phyloP scores from a whole-genome alignment of 2,888 invertebrate species.

The Drosophila anomalipes region DNA sequence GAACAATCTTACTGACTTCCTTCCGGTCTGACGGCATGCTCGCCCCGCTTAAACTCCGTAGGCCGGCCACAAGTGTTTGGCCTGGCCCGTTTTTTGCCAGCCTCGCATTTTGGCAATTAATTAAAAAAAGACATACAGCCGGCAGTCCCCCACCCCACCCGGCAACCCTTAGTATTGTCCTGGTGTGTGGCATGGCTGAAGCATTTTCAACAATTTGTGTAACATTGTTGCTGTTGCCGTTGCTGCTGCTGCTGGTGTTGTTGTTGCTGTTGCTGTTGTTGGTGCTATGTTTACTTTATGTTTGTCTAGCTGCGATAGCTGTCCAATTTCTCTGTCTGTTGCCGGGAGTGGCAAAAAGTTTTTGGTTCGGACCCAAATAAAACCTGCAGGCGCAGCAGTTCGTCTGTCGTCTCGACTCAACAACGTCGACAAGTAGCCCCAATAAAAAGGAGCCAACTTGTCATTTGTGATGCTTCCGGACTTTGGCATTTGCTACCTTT shows the following conservation, averaged over 20 bases:
- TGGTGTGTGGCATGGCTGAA: constrained; percentile 45
- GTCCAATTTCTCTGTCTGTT: constrained; percentile 66
- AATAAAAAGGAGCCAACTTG: constrained; percentile 53
- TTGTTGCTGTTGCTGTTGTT: constrained; percentile 1
- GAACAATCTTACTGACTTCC: constrained; percentile 79
- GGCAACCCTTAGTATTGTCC: constrained; percentile 11
- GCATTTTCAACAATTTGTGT: constrained; percentile 76
- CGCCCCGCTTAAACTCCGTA: constrained; percentile 8
- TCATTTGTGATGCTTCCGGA: constrained; percentile 42
- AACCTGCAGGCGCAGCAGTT: constrained; percentile 74
- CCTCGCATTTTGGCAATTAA: constrained; percentile 80
- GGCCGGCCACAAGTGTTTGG: constrained; percentile 74
- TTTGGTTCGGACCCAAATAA: constrained; percentile 60
- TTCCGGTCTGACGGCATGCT: constrained; percentile 61
- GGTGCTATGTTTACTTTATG: constrained; percentile 61
- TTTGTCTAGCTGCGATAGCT: constrained; percentile 68
- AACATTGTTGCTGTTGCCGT: constrained; percentile 41
- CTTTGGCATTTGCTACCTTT: constrained; percentile 8
- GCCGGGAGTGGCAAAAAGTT: constrained; percentile 54
- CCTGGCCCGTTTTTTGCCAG: constrained; percentile 61
- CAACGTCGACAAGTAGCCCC: constrained; percentile 44
- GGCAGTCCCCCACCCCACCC: neutral
- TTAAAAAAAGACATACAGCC: constrained; percentile 72
- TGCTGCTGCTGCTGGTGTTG: constrained; percentile 27
- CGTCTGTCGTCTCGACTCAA: constrained; percentile 11